Conservation (phyloP, 2,888 invertebrate species). For the Drosophila antonietae region DNA sequence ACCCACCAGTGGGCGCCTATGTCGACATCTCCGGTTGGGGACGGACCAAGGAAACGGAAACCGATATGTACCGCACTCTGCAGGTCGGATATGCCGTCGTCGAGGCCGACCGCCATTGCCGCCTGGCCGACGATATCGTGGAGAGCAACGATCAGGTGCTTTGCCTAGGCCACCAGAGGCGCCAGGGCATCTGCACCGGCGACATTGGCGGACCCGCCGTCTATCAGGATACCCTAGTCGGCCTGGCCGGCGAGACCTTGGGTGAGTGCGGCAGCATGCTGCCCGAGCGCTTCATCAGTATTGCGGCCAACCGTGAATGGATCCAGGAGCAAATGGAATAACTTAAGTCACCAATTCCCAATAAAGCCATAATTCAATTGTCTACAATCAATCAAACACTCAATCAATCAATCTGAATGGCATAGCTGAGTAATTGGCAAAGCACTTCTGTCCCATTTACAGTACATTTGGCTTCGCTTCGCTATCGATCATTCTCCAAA, state of each 20-base stretch:
- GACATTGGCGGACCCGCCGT: conserved; percentile 82
- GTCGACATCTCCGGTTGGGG: conserved; percentile 82
- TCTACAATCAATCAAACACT: neutral
- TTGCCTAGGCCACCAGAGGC: conserved; percentile 73
- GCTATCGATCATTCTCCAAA: too few relatives aligned
- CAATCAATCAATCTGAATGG: neutral
- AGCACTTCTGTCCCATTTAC: neutral
- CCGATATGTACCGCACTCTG: conserved; percentile 57
- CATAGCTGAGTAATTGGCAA: neutral
- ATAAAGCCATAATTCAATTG: conserved; percentile 2
- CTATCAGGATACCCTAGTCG: conserved; percentile 65
- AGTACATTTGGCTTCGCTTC: too few relatives aligned
- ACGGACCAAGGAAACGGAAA: conserved; percentile 48
- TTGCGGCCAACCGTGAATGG: conserved; percentile 68
- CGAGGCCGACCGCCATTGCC: conserved; percentile 44
- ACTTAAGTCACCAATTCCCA: conserved; percentile 3
- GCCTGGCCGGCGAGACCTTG: conserved; percentile 72
- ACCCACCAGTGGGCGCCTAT: conserved; percentile 47
- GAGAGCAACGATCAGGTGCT: conserved; percentile 61
- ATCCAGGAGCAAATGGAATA: conserved; percentile 65
- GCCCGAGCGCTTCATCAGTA: conserved; percentile 77
- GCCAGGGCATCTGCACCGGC: conserved; percentile 81
- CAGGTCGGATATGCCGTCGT: conserved; percentile 61
- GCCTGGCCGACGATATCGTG: neutral
- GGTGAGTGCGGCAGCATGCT: conserved; percentile 73